Evolutionary conservation across 2,113 vertebrate genomes (phyloP), one percentile per base, ranked within the genome.

Genomic region (Elaphurus davidianus): DNA sequence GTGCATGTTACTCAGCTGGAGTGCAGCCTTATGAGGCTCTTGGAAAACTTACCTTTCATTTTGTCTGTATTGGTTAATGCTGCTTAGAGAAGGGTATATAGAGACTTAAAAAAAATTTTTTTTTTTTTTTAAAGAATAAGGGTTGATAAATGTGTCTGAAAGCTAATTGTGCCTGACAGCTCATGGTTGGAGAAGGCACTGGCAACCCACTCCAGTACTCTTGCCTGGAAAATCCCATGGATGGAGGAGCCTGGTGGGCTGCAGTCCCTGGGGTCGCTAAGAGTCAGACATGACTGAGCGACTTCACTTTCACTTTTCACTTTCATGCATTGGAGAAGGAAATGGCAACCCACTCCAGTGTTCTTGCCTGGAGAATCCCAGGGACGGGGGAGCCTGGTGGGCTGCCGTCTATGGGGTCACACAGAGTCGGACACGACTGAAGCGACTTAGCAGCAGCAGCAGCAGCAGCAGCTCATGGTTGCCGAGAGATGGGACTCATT

Each of bases 221-320:
- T 36, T 71, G n/a, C 10, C 67, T 71, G n/a, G 19, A 36, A 71
- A 71, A 71, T 71, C 67, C n/a, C 67, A 12, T 36, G 9, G 19
- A 71, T 0, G 2, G 67, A 71, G 19, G 64, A 40, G 19, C 10
- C 67, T 71, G n/a, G 67, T 23, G 19, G 19, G n/a, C n/a, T 71
- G 17, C 11, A 71, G n/a, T 4, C 64, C 10, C 2, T 71, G n/a
- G 64, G 21, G n/a, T 23, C 1, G 17, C 64, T 71, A 9, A 64
- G 64, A 71, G n/a, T 71, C 2, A 0, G 64, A 71, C n/a, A 21
- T 0, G 2, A 36, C 64, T 12, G 2, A 71, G 2, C 0, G 19
- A 21, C n/a, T 71, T 36, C 9, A 71, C 17, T 71, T 71, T 36
- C 17, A 36, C 9, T 71, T 71, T 71, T 71, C n/a, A 71, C n/a